A percentile compares a stretch with the other conserved stretches of the same genome.
phyloP scores from a whole-genome alignment of 2,888 invertebrate genomes.

The Phengaris arion region DNA sequence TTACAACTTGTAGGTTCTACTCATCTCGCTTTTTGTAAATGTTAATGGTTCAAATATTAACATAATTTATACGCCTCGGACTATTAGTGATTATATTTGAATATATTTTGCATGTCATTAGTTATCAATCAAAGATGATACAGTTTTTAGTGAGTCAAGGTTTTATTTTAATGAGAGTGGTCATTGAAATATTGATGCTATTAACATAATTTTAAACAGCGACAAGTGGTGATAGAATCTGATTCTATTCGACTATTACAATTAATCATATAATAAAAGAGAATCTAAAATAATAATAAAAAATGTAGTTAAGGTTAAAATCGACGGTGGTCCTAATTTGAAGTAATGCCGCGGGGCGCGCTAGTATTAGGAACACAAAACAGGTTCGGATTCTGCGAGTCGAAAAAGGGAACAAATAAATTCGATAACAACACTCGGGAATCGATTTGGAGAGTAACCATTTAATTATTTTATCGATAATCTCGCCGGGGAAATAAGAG shows the following conservation, averaged over 20 bases:
- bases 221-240: not conserved
- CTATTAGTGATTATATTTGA: conserved; percentile 16
- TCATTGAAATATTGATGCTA: not conserved
- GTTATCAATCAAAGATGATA: conserved; percentile 15
- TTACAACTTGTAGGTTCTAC: not conserved
- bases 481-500: conserved; percentile 72
- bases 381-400: conserved; percentile 54
- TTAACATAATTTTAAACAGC: conserved; percentile 17
- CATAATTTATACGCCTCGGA: conserved; percentile 23
- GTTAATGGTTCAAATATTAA: conserved; percentile 21
- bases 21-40: conserved; percentile 24
- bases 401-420: conserved; percentile 74
- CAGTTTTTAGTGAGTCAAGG: conserved; percentile 24
- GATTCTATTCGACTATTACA: not conserved
- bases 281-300: too few species aligned
- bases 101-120: conserved; percentile 16
- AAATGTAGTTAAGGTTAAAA: not conserved
- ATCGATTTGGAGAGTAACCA: conserved; percentile 80
- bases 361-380: conserved; percentile 29
- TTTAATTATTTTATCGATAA: conserved; percentile 81
- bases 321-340: conserved; percentile 1
- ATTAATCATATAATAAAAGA: not conserved
- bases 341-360: conserved; percentile 1
- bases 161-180: conserved; percentile 16
- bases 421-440: conserved; percentile 78